Conservation (phyloP, 2,113 vertebrate species). For the Pica pica region DNA sequence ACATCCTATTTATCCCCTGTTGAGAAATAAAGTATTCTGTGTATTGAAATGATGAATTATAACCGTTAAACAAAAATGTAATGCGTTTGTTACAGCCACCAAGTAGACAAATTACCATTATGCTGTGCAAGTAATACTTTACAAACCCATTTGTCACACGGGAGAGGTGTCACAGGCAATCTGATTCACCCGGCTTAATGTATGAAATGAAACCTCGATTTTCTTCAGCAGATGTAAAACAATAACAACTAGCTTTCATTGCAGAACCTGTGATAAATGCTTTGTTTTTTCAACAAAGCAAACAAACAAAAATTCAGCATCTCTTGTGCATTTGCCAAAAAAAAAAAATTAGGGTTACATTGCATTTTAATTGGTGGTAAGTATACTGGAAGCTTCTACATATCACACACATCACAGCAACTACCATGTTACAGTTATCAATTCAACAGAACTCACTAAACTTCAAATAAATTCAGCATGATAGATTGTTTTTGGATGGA, state of each 20-base stretch:
- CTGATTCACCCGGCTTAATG: conserved; percentile 45
- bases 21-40: conserved; percentile 43
- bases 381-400: neutral
- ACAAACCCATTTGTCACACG: conserved; percentile 68
- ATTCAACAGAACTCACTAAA: neutral
- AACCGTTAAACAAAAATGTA: conserved; percentile 46
- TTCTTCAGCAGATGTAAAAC: neutral
- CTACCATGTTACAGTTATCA: neutral
- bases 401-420: neutral
- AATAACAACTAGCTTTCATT: neutral
- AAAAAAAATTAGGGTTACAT: neutral
- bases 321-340: neutral
- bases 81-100: conserved; percentile 31
- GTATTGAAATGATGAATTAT: conserved; percentile 57
- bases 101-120: conserved; percentile 61
- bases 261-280: neutral
- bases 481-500: neutral
- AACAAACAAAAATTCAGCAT: neutral
- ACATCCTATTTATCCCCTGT: conserved; percentile 32
- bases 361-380: neutral
- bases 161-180: conserved; percentile 47
- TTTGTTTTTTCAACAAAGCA: neutral
- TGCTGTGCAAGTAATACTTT: conserved; percentile 40
- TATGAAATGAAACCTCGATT: conserved; percentile 45
- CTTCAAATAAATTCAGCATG: neutral